These are phyloP conservation scores for Conus canariensis DNA, from an alignment of 2,888 invertebrate species.

Conservation along the genomic window DNA sequence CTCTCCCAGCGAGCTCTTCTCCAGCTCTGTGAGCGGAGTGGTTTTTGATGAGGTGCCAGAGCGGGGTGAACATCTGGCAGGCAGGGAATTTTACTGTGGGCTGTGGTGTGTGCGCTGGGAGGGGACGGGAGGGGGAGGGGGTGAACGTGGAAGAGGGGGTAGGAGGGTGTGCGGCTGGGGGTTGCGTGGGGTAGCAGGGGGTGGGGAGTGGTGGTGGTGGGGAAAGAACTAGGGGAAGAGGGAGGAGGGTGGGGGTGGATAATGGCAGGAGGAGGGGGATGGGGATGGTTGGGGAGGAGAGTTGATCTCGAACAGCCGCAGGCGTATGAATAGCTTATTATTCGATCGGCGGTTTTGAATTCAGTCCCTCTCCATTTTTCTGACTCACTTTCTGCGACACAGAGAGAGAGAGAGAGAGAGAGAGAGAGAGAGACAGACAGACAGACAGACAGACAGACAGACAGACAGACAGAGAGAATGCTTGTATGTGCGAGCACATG, in stretches of 20 bases:
- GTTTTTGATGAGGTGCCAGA: conserved; percentile 38
- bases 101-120: not conserved
- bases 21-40: not conserved
- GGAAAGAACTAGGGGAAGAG: not conserved
- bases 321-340: conserved; percentile 15
- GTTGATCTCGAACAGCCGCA: conserved; percentile 25
- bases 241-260: not conserved
- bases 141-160: not conserved
- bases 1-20: not conserved
- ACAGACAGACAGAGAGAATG: not conserved
- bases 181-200: not conserved
- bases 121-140: not conserved
- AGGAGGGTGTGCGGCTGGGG: not conserved
- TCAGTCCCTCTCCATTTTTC: not conserved
- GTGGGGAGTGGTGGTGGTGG: not conserved
- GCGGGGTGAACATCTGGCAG: conserved; percentile 33
- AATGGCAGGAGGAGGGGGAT: not conserved
- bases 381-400: not conserved
- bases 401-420: not conserved
- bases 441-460: not conserved
- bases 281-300: not conserved
- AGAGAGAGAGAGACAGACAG: not conserved
- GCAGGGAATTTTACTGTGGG: conserved; percentile 12
- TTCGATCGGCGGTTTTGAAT: not conserved
- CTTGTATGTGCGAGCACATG: not conserved